phyloP scores from a whole-genome alignment of 2,113 vertebrate species.

The Psittacara wagleri region DNA sequence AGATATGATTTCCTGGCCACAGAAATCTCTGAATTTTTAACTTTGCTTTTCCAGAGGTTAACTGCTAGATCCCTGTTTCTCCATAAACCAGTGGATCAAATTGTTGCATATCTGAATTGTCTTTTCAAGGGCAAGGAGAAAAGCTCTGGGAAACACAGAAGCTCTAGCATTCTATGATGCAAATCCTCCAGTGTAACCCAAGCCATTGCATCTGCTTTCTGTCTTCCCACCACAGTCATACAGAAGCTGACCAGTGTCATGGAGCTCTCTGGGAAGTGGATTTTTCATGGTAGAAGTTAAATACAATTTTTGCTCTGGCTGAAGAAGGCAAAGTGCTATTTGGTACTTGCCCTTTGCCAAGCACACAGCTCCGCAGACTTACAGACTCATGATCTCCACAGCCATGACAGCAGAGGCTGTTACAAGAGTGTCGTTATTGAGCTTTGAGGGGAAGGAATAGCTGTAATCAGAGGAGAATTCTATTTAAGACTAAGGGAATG shows the following conservation, averaged over 20 bases:
- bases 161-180: background rate
- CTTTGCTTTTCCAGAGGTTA: background rate
- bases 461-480: background rate
- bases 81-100: background rate
- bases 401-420: background rate
- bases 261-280: background rate
- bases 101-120: rapidly evolving
- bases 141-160: background rate
- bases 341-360: background rate
- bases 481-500: background rate
- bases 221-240: background rate
- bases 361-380: background rate
- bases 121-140: background rate
- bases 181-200: background rate
- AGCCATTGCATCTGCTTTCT: background rate
- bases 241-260: background rate
- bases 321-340: background rate
- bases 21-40: background rate
- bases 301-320: background rate
- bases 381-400: background rate
- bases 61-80: background rate
- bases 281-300: background rate
- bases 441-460: background rate
- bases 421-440: background rate
- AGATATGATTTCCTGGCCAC: background rate